phyloP scores from a whole-genome alignment of 1,140 invertebrate genomes.

The Anthonomus grandis region DNA sequence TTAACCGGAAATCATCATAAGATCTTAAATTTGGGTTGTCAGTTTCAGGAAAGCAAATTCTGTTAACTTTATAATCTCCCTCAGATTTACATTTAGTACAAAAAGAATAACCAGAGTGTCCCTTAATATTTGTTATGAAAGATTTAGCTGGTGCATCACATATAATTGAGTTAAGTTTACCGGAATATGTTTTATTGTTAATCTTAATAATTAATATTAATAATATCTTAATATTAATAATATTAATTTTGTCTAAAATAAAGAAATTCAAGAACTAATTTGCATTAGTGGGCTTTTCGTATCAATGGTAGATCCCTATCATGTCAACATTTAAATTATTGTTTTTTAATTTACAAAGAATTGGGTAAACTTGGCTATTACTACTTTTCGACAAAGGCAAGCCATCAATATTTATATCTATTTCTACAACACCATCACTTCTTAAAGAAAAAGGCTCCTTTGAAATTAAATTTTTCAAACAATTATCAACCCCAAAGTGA shows the following conservation, averaged over 20 bases:
- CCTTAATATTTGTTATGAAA: neutral
- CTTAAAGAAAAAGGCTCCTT: no score
- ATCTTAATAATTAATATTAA: no score
- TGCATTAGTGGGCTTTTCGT: neutral
- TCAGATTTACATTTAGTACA: neutral
- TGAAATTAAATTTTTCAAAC: no score
- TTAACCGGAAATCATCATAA: neutral
- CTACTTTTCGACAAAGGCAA: no score
- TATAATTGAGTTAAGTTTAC: neutral
- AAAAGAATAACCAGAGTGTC: neutral
- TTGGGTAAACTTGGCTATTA: no score
- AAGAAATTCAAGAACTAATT: neutral
- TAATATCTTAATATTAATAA: no score
- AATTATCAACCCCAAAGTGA: no score
- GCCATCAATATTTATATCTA: no score
- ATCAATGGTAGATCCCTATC: neutral
- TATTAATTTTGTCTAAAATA: no score
- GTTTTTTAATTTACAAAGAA: no score
- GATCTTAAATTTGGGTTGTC: neutral
- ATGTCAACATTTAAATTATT: no score
- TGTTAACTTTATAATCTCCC: neutral
- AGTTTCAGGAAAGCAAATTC: neutral
- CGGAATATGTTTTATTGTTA: neutral
- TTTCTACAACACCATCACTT: no score
- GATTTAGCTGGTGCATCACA: constrained; percentile 1